Conservation (phyloP, 2,113 vertebrate genomes). For the Apaloderma vittatum region DNA sequence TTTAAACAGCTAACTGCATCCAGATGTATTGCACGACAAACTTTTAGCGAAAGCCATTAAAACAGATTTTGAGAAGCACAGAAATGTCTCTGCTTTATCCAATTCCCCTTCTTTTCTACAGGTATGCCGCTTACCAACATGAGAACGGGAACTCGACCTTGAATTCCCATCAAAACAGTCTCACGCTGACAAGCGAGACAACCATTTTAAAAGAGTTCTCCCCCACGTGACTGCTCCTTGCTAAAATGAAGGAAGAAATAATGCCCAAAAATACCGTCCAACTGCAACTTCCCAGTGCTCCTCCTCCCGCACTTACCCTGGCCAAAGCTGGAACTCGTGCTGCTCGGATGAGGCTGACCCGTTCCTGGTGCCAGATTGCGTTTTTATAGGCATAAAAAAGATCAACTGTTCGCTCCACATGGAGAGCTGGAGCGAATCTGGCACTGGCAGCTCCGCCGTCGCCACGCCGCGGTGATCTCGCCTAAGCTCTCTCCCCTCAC, state of each 20-base stretch:
- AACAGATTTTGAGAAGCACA: not conserved
- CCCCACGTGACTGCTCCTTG: not conserved
- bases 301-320: not conserved
- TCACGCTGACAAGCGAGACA: not conserved
- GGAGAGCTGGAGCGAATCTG: not conserved
- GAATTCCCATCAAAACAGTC: not conserved
- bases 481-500: not conserved
- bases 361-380: accelerated
- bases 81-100: not conserved
- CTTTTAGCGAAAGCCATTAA: not conserved
- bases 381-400: not conserved
- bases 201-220: not conserved
- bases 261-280: not conserved
- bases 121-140: not conserved
- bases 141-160: not conserved
- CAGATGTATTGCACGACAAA: constrained; percentile 12
- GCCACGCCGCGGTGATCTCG: not conserved
- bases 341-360: not conserved
- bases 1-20: constrained; percentile 9
- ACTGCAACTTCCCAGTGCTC: not conserved
- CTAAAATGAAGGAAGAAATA: not conserved
- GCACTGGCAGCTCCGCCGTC: not conserved
- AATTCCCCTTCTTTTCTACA: not conserved
- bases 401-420: not conserved
- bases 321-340: not conserved